Base-by-base conservation (phyloP, 2,797 vertebrate species). In the Rhabdomys pumilio region DNA sequence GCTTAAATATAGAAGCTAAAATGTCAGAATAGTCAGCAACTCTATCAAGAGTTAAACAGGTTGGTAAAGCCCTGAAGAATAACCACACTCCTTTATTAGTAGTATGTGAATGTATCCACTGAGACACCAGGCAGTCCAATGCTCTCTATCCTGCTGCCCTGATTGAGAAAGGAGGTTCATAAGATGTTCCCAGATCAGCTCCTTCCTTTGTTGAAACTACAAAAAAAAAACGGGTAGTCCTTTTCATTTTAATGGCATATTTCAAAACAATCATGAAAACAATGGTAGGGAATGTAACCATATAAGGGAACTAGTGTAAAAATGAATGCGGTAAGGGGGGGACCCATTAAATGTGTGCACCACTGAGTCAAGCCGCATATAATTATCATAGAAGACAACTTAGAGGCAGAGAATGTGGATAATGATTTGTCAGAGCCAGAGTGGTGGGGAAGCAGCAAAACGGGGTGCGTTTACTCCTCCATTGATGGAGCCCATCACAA, bases 351-450 rank as follows among this genome's bases (percentile, higher is more conserved):
- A 92, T 91, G 73, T 97, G 96, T 93, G 82, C 89, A 95, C 90
- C 88, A 96, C 92, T 91, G 97, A 98, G 97, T 98, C 96, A 96
- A 96, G 94, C 95, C 95, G 93, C 95, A 59, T 93, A 38, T 91
- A 98, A 98, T 98, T 95, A 96, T 93, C 94, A 57, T 55, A 38
- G 98, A 98, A 97, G 95, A 93, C 95, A 96, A 96, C 97, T 85
- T 95, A 80, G 93, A 69, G 94, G 81, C 89, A 41, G 93, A 96
- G 93, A 92, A 96, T 87, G 47, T 83, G n/a, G 57, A 59, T 91
- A 97, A 83, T 90, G 93, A 96, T 86, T 97, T 97, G 88, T 79
- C 26, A 7, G 95, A 97, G 96, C 95, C 92, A 19, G 31, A 93
- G 94, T 76, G 91, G 53, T 77, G n/a, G 92, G 95, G 76, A 93